Percentiles rank a stretch among this genome's conserved stretches.
These are phyloP conservation scores for Microctonus brassicae DNA, from an alignment of 2,888 invertebrate genomes.

Conservation along the genomic window DNA sequence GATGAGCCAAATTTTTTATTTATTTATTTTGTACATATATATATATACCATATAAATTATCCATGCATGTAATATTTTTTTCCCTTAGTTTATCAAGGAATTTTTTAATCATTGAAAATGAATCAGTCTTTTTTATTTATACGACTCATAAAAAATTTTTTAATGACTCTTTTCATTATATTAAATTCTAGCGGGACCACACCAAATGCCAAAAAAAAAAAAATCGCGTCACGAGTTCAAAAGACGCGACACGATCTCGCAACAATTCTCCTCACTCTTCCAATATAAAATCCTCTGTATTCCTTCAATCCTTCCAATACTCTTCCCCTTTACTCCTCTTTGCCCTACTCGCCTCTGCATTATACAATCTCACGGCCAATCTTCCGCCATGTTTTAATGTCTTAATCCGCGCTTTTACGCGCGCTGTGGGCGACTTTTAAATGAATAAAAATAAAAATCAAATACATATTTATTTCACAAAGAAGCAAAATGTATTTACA, in stretches of 20 bases:
- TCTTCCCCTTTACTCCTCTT: not conserved
- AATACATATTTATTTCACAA: not conserved
- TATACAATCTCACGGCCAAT: conserved; percentile 54
- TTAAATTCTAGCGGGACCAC: conserved; percentile 16
- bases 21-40: too few species aligned
- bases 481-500: not conserved
- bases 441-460: conserved; percentile 6
- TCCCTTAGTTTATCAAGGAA: not conserved
- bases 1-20: not conserved
- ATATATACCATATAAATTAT: too few species aligned
- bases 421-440: conserved; percentile 48
- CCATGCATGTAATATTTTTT: too few species aligned
- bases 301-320: not conserved
- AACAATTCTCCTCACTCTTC: too few species aligned
- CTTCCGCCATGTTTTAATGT: conserved; percentile 60
- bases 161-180: conserved; percentile 28
- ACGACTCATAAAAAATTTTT: conserved; percentile 25
- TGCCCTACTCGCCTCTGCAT: conserved; percentile 30
- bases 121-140: conserved; percentile 11
- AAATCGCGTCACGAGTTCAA: conserved; percentile 20
- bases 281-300: not conserved
- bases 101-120: conserved; percentile 20
- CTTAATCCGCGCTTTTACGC: conserved; percentile 56
- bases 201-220: conserved; percentile 20
- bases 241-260: too few species aligned